Evolutionary conservation across 2,113 vertebrate species (phyloP).

Genomic region (Siniperca knerii): DNA sequence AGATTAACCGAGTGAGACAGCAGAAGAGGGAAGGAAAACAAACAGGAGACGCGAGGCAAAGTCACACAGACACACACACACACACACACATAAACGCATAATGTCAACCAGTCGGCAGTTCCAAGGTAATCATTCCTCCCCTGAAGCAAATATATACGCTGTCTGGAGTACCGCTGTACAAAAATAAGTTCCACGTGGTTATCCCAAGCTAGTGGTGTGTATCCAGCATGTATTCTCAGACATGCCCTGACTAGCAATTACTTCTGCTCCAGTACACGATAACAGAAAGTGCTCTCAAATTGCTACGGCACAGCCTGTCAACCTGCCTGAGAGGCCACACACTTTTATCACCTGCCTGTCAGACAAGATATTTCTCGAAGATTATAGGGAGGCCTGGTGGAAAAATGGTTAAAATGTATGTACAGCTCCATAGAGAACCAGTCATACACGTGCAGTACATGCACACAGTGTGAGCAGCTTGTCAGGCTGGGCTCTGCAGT

Average conservation of each 20-base stretch:
- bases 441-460: neutral
- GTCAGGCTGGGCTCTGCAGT: neutral
- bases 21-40: slow-evolving; percentile 23
- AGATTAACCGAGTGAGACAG: neutral
- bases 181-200: slow-evolving; percentile 59
- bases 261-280: slow-evolving; percentile 30
- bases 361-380: neutral
- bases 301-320: slow-evolving; percentile 1
- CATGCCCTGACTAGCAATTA: slow-evolving; percentile 66
- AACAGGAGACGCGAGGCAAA: slow-evolving; percentile 23
- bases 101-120: slow-evolving; percentile 42
- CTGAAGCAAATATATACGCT: slow-evolving; percentile 15
- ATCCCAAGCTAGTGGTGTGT: slow-evolving; percentile 31
- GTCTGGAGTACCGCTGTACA: slow-evolving; percentile 16
- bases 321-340: slow-evolving; percentile 20
- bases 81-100: slow-evolving; percentile 24
- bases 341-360: slow-evolving; percentile 45
- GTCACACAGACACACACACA: neutral
- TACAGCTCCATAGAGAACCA: neutral
- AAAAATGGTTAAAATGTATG: slow-evolving; percentile 10
- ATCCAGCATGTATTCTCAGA: slow-evolving; percentile 44
- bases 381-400: neutral
- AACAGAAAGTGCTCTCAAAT: slow-evolving; percentile 43
- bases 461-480: slow-evolving; percentile 15
- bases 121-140: slow-evolving; percentile 49